These are phyloP conservation scores for Drosophila parvula DNA, from an alignment of 1,140 invertebrate genomes.

Conservation along the genomic window DNA sequence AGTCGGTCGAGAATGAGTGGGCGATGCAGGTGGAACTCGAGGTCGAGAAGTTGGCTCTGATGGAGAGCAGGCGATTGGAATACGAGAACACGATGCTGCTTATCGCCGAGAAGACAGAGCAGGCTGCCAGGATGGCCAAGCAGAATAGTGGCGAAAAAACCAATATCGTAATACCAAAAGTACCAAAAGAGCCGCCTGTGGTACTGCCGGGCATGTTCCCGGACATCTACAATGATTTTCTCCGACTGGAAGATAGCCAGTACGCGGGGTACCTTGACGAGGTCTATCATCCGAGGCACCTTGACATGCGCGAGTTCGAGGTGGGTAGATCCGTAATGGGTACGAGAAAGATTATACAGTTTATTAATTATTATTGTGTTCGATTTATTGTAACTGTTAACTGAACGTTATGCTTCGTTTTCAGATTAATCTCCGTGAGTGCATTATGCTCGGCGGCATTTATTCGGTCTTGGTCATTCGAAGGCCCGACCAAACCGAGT, in stretches of 20 bases:
- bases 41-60: constrained; percentile 31
- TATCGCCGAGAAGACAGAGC: constrained; percentile 40
- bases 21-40: constrained; percentile 53
- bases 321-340: constrained; percentile 24
- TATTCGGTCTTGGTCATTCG: constrained; percentile 61
- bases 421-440: constrained; percentile 70
- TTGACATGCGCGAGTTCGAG: constrained; percentile 49
- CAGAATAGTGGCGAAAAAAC: neutral
- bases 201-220: constrained; percentile 50
- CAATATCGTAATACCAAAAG: constrained; percentile 52
- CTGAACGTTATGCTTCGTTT: neutral
- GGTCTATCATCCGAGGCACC: constrained; percentile 52
- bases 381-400: neutral
- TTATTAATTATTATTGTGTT: neutral
- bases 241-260: constrained; percentile 55
- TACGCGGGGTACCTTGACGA: constrained; percentile 54
- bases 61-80: constrained; percentile 30
- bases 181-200: constrained; percentile 41
- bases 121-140: constrained; percentile 30
- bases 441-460: constrained; percentile 65
- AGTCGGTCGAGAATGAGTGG: constrained; percentile 66
- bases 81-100: constrained; percentile 59
- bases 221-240: constrained; percentile 45
- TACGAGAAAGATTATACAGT: neutral
- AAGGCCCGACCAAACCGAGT: constrained; percentile 50